phyloP scores from a whole-genome alignment of 2,797 vertebrate species.

The Hydrophis major region DNA sequence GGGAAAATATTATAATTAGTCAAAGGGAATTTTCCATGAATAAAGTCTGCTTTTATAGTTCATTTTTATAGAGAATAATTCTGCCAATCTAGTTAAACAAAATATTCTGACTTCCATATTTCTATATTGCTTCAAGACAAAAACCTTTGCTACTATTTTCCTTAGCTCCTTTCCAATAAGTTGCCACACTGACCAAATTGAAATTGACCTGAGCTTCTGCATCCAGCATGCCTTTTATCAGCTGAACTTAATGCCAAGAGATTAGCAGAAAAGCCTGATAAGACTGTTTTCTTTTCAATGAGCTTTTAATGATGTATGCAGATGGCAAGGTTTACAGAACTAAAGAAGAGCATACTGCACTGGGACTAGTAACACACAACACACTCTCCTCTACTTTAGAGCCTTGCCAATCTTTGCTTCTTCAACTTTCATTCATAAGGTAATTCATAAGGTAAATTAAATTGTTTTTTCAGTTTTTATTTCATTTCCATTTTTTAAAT shows the following conservation, averaged over 20 bases:
- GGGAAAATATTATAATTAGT: slow-evolving; percentile 66
- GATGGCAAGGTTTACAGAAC: slow-evolving; percentile 80
- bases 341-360: slow-evolving; percentile 67
- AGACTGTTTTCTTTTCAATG: slow-evolving; percentile 84
- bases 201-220: slow-evolving; percentile 68
- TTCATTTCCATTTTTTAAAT: slow-evolving; percentile 83
- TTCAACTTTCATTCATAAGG: slow-evolving; percentile 42
- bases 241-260: slow-evolving; percentile 86
- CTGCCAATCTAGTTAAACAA: slow-evolving; percentile 5
- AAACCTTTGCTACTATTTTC: slow-evolving; percentile 47
- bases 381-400: slow-evolving; percentile 49
- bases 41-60: slow-evolving; percentile 60
- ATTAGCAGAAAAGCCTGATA: slow-evolving; percentile 85
- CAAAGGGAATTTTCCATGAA: slow-evolving; percentile 61
- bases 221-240: slow-evolving; percentile 82
- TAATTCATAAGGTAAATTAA: slow-evolving; percentile 67
- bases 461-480: slow-evolving; percentile 66
- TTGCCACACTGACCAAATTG: slow-evolving; percentile 71
- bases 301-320: slow-evolving; percentile 88
- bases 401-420: slow-evolving; percentile 53
- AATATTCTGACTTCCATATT: slow-evolving; percentile 32
- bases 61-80: slow-evolving; percentile 34
- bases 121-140: slow-evolving; percentile 47
- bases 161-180: slow-evolving; percentile 52
- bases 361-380: slow-evolving; percentile 60